phyloP scores from a whole-genome alignment of 2,888 invertebrate genomes.

The Brachyptera risi region DNA sequence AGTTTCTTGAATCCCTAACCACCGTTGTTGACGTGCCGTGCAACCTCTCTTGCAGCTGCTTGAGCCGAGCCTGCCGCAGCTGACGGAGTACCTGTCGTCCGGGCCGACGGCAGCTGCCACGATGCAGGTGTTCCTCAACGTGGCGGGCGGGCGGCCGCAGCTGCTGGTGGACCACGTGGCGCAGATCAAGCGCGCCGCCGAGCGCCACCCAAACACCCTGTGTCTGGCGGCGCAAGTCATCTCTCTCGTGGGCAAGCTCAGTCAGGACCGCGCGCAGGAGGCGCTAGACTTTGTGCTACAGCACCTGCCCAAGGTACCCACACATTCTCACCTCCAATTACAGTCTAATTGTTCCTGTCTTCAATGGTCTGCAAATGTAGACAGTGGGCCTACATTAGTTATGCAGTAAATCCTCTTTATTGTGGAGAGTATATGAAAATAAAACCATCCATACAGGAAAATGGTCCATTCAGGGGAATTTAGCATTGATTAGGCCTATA shows the following conservation, averaged over 20 bases:
- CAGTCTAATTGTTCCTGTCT: too few species aligned
- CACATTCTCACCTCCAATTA: too few species aligned
- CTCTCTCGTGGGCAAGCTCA: constrained; percentile 65
- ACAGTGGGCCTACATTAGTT: too few species aligned
- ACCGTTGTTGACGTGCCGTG: too few species aligned
- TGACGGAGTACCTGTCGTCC: constrained; percentile 68
- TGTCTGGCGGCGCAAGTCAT: constrained; percentile 66
- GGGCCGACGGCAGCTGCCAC: constrained; percentile 59
- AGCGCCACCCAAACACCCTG: constrained; percentile 59
- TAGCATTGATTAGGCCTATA: too few species aligned
- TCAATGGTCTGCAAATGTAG: too few species aligned
- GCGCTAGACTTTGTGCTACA: constrained; percentile 78
- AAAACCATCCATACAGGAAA: too few species aligned
- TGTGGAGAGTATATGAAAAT: too few species aligned
- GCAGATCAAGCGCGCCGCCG: constrained; percentile 63
- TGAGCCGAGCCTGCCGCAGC: constrained; percentile 74
- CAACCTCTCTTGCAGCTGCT: constrained; percentile 52
- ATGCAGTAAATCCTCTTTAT: too few species aligned
- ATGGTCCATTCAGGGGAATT: too few species aligned
- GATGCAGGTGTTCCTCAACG: constrained; percentile 68
- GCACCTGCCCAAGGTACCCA: constrained; percentile 54
- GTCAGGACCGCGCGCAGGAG: constrained; percentile 74
- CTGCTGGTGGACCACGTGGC: constrained; percentile 67
- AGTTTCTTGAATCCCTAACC: too few species aligned
- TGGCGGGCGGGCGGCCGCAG: constrained; percentile 66